Evolutionary conservation across 2,113 vertebrate genomes (phyloP), one percentile per base, ranked within the genome.

Genomic region (Furnarius figulus): DNA sequence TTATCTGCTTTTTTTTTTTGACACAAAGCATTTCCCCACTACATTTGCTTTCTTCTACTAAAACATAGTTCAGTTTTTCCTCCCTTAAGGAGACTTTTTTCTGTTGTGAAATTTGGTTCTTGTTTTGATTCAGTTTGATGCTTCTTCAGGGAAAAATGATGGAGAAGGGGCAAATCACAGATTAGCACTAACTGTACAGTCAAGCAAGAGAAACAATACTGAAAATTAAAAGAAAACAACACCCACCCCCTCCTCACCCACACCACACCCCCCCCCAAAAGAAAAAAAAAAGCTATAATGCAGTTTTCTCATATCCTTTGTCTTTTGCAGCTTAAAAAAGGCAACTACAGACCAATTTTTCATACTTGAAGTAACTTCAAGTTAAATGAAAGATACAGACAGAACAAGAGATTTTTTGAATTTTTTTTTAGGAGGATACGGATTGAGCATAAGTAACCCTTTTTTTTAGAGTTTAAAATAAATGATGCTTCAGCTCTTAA

Each of bases 151-250:
- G 35, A 37, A 65, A 66, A 59, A 28, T 42, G 19, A 14, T 76
- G 21, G 37, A 2, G 6, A 92, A 82, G 17, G 6, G 12, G 15
- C 10, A 62, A 53, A 22, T 49, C 63, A 75, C 24, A 49, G n/a
- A 39, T 72, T 52, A 73, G n/a, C 0, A 0, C 27, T n/a, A 59
- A 7, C 19, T 6, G 0, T 25, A 30, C 10, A 49, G 47, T 50
- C 46, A 33, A 91, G 33, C 22, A 73, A 61, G 40, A 79, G 19
- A 83, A 67, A 12, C 12, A 55, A 59, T 8, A 61, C 28, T 6
- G 30, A 79, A 73, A 82, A 93, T 33, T 16, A 42, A 75, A 81
- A n/a, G 7, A 53, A 72, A 77, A 5, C 6, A 52, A 50, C 25
- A 25, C 14, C 25, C 24, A 11, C 14, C 25, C 49, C 22, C 24